A percentile compares a stretch with the other conserved stretches of the same genome.
Conservation (phyloP, 2,113 vertebrate species). For the Xiphophorus couchianus region DNA sequence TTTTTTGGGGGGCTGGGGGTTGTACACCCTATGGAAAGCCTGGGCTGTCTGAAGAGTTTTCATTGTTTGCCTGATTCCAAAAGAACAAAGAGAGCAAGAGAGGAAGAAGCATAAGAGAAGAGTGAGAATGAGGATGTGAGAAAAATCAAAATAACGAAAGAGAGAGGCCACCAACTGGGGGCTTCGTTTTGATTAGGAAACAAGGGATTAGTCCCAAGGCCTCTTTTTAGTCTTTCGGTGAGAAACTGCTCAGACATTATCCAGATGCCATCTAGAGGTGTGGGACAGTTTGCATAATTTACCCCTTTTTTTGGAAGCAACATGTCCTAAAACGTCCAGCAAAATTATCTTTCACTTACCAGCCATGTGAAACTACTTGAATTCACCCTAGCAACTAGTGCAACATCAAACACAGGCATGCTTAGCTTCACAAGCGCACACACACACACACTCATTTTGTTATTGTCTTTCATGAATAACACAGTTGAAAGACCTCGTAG, state of each 20-base stretch:
- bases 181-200: constrained; percentile 48
- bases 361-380: constrained; percentile 49
- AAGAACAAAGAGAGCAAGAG: constrained; percentile 24
- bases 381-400: constrained; percentile 54
- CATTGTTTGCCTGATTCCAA: constrained; percentile 45
- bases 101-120: constrained; percentile 4
- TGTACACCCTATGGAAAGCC: constrained; percentile 62
- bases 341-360: constrained; percentile 50
- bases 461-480: constrained; percentile 48
- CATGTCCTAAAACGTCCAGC: constrained; percentile 18
- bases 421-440: constrained; percentile 7
- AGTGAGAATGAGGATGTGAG: constrained; percentile 32
- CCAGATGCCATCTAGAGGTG: constrained; percentile 22
- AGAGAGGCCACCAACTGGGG: constrained; percentile 30
- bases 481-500: constrained; percentile 29
- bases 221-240: constrained; percentile 12
- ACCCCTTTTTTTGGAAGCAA: constrained; percentile 14
- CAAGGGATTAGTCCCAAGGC: constrained; percentile 13
- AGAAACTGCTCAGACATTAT: constrained; percentile 27
- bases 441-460: constrained; percentile 11
- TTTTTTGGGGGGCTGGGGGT: constrained; percentile 2
- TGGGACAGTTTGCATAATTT: constrained; percentile 32
- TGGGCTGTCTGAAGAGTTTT: constrained; percentile 61
- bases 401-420: constrained; percentile 20
- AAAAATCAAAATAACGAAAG: constrained; percentile 14